These are phyloP conservation scores for Pachyuromys duprasi DNA, from an alignment of 2,797 vertebrate genomes.

Conservation along the genomic window DNA sequence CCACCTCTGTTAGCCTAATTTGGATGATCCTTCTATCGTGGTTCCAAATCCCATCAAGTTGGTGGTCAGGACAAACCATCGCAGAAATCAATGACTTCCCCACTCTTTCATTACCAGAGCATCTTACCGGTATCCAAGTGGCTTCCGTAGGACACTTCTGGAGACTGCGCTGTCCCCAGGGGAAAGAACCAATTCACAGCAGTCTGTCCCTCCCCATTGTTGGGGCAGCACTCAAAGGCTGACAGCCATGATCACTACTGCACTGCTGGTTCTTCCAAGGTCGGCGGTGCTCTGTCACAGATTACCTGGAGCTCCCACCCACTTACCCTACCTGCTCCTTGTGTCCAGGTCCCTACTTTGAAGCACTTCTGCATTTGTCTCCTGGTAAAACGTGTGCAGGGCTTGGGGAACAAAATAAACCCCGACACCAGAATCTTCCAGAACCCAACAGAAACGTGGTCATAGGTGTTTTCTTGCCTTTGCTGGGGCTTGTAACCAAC, in stretches of 20 bases:
- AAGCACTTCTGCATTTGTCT: neutral
- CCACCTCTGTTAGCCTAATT: neutral
- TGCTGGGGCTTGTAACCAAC: neutral
- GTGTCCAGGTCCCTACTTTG: neutral
- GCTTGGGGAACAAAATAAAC: neutral
- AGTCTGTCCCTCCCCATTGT: rapidly evolving
- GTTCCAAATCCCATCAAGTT: neutral
- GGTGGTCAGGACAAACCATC: no score
- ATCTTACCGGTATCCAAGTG: neutral
- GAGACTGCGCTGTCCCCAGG: neutral
- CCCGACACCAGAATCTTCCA: neutral
- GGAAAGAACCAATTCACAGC: neutral
- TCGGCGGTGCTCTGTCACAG: rapidly evolving
- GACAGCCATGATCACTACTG: neutral
- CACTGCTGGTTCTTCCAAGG: no score
- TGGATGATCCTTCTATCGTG: neutral
- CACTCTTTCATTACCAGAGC: neutral
- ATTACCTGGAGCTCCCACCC: neutral
- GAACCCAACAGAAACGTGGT: neutral
- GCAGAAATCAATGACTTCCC: neutral
- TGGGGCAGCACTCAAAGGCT: neutral
- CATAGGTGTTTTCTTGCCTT: neutral
- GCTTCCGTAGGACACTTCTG: no score
- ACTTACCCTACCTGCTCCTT: rapidly evolving
- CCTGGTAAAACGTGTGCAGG: neutral